Conservation (phyloP, 2,113 vertebrate species). For the Cephalopterus ornatus region DNA sequence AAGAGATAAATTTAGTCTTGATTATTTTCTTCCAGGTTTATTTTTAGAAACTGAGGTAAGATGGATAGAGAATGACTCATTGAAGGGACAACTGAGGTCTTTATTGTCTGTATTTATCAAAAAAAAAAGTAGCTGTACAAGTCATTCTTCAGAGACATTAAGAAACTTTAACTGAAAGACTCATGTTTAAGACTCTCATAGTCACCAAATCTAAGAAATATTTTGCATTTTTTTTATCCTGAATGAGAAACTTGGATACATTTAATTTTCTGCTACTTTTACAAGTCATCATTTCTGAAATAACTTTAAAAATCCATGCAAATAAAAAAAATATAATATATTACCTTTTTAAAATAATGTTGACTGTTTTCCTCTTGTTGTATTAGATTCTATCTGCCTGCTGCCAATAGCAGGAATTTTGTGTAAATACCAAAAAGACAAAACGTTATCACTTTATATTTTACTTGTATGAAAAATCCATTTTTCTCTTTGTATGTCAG, state of each 20-base stretch:
- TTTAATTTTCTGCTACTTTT: neutral
- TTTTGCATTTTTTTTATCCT: neutral
- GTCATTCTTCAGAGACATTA: neutral
- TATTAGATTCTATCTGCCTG: neutral
- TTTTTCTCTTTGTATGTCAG: neutral
- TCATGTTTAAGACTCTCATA: neutral
- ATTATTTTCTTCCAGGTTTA: neutral
- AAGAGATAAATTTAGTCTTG: neutral
- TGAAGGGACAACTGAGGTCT: neutral
- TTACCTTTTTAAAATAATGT: neutral
- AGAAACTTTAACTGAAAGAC: neutral
- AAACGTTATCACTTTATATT: constrained; percentile 34
- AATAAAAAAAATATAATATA: neutral
- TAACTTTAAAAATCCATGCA: neutral
- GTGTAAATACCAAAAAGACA: neutral
- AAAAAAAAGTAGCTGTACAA: neutral
- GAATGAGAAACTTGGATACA: neutral
- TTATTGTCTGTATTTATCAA: neutral
- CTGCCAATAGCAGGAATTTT: neutral
- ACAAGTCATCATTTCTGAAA: neutral
- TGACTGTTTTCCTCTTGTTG: neutral
- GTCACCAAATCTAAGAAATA: neutral
- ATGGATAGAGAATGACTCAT: neutral
- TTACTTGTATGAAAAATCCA: neutral
- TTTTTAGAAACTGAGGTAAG: neutral